Conservation (phyloP, 2,113 vertebrate genomes). For the Archocentrus centrarchus region DNA sequence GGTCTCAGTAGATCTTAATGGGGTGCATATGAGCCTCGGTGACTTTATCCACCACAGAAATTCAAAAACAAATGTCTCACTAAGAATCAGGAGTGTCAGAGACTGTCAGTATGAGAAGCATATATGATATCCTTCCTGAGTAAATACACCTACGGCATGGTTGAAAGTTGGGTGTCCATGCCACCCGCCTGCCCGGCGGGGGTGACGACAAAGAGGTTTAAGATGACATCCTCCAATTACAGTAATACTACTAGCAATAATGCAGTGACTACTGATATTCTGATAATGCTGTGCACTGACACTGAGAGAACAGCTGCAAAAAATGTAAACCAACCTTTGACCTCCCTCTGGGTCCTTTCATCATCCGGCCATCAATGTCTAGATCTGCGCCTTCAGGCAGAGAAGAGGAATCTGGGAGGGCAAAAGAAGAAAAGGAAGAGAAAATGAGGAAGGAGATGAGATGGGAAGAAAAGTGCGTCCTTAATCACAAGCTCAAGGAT, state of each 20-base stretch:
- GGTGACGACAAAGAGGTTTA: neutral
- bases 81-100: no score
- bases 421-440: neutral
- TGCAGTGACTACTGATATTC: neutral
- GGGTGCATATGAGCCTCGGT: no score
- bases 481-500: no score
- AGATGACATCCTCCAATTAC: neutral
- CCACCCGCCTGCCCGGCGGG: no score
- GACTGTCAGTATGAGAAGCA: no score
- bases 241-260: neutral
- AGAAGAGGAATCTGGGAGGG: constrained; percentile 58
- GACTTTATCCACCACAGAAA: no score
- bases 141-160: no score
- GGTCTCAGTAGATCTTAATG: no score
- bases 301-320: neutral
- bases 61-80: no score
- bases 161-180: no score
- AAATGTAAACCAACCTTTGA: constrained; percentile 63
- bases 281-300: neutral
- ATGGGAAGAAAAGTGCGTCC: neutral
- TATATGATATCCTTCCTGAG: no score
- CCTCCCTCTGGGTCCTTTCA: constrained; percentile 68
- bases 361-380: constrained; percentile 67
- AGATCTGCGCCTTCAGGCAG: constrained; percentile 74
- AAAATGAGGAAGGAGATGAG: neutral